These are phyloP conservation scores for Porphyrio hochstetteri DNA, from an alignment of 2,113 vertebrate species.

Conservation along the genomic window DNA sequence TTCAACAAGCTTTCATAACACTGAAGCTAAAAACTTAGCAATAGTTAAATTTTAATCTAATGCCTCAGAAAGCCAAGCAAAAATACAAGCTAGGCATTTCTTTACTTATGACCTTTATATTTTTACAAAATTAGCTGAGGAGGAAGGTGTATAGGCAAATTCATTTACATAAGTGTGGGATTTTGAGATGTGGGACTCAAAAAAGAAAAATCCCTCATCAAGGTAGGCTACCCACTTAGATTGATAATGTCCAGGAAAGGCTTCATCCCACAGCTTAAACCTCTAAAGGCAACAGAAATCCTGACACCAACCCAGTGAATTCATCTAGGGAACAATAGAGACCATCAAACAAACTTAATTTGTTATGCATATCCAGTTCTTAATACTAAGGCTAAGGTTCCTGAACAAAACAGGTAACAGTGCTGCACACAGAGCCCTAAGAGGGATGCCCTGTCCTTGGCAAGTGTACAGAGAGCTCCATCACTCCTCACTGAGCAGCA, in stretches of 20 bases:
- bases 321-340: neutral
- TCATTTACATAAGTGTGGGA: conserved; percentile 20
- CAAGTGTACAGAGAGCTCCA: accelerated
- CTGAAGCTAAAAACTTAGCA: neutral
- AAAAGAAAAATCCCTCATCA: neutral
- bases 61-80: conserved; percentile 3
- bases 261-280: neutral
- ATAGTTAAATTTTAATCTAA: conserved; percentile 40
- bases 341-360: neutral
- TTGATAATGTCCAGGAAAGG: neutral
- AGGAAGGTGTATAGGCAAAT: neutral
- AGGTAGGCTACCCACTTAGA: neutral
- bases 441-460: neutral
- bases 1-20: conserved; percentile 56
- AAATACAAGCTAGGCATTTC: conserved; percentile 29
- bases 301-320: neutral
- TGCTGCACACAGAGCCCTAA: neutral
- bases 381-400: neutral
- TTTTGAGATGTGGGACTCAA: neutral
- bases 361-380: neutral
- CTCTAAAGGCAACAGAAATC: neutral
- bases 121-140: neutral
- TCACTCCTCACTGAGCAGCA: neutral
- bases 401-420: neutral
- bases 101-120: conserved; percentile 24